Evolutionary conservation across 2,113 vertebrate genomes (phyloP), one percentile per base, ranked within the genome.

Genomic region (Triplophysa siluroides): DNA sequence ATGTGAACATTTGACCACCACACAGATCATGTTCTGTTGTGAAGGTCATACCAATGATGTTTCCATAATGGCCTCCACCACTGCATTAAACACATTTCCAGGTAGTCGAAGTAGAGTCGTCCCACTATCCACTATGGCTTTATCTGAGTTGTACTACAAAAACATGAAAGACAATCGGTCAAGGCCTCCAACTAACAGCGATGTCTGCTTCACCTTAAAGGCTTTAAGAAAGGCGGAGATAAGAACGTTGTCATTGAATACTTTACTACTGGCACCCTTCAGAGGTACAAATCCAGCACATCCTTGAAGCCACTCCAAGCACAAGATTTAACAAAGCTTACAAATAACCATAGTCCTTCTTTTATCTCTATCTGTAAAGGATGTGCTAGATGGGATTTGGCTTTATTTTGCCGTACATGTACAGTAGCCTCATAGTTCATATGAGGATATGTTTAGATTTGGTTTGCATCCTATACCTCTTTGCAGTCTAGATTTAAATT

Each of bases 41-140:
- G 21, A 54, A 4, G 56, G 9, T 62, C 93, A 89, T 94, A 99
- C 98, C 95, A 95, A 87, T 75, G 96, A 98, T 0, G 91, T 92
- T 62, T 83, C 93, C 82, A 91, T 92, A 89, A 99, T 95, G 9
- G 96, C 94, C 52, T 94, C 93, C 26, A 98, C 94, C 81, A 99
- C 93, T 0, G 96, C 96, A 14, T 78, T 87, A 75, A 99, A 99
- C 76, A 99, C 97, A 54, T 96, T 98, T 89, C 90, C 90, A 47
- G 98, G 98, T 78, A 99, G 94, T 61, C 96, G 95, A 67, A 99
- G 94, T 54, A 98, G 93, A 0, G 98, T 99, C 64, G 98, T 99
- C 26, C 98, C 98, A 1, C 98, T 99, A 92, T 99, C 98, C 78
- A 99, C 96, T 67, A 99, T 98, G 1, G 97, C 97, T 92, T 99